Conservation (phyloP, 1,140 invertebrate genomes). For the Cydia amplana region DNA sequence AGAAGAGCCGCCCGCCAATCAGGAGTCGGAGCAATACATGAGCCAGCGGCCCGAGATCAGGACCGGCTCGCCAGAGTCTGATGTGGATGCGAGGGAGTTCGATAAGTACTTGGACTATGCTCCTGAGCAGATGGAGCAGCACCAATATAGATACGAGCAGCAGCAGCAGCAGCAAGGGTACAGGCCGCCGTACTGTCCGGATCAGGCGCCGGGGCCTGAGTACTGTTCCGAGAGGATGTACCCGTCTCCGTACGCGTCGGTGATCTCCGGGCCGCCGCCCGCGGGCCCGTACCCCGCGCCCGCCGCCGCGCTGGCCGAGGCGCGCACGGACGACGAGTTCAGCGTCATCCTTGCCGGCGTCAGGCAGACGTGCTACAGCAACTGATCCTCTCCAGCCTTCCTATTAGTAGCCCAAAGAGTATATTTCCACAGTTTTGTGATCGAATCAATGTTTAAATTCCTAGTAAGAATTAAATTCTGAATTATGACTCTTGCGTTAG, state of each 20-base stretch:
- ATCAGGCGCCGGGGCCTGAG: constrained; percentile 69
- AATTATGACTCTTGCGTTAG: constrained; percentile 32
- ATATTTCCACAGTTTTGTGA: constrained; percentile 40
- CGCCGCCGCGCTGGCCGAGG: constrained; percentile 76
- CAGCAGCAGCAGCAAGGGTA: constrained; percentile 59
- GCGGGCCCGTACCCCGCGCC: constrained; percentile 54
- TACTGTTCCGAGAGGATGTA: constrained; percentile 79
- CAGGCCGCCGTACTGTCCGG: constrained; percentile 59
- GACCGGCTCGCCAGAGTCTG: constrained; percentile 75
- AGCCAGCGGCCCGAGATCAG: constrained; percentile 67
- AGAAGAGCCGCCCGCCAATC: constrained; percentile 67
- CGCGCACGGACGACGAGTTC: constrained; percentile 89
- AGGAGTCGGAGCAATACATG: constrained; percentile 58
- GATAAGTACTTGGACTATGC: constrained; percentile 85
- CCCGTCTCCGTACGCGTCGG: constrained; percentile 67
- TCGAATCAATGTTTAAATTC: constrained; percentile 33
- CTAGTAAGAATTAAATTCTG: constrained; percentile 34
- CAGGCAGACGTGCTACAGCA: constrained; percentile 92
- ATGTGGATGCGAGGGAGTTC: constrained; percentile 82
- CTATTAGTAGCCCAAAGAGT: constrained; percentile 69
- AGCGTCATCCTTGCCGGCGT: constrained; percentile 92
- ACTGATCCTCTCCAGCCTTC: constrained; percentile 77
- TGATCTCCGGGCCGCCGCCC: constrained; percentile 63
- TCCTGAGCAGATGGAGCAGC: constrained; percentile 67
- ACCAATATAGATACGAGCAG: constrained; percentile 70